A percentile compares a stretch with the other conserved stretches of the same genome.
Evolutionary conservation across 2,113 vertebrate genomes (phyloP).

Genomic region (Lanius collurio): DNA sequence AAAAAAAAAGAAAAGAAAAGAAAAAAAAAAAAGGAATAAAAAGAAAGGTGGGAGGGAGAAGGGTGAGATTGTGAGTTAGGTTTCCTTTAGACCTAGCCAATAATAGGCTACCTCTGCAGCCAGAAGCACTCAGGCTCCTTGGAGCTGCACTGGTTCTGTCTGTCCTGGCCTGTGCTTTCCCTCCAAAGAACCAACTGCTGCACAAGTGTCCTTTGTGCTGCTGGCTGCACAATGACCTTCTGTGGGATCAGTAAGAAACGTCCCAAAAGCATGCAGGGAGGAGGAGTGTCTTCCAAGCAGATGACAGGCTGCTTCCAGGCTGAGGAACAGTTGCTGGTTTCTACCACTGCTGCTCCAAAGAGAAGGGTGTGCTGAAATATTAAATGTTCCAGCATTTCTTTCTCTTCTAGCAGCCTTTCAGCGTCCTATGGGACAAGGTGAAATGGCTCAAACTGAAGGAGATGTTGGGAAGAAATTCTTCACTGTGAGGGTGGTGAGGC

Average conservation of each 20-base stretch:
- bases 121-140: not conserved
- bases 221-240: not conserved
- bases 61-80: not conserved
- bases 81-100: not conserved
- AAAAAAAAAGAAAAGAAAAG: not conserved
- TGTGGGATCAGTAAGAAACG: not conserved
- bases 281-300: not conserved
- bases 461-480: not conserved
- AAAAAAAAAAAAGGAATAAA: not conserved
- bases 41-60: not conserved
- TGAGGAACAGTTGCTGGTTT: not conserved
- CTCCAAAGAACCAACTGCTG: not conserved
- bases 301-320: not conserved
- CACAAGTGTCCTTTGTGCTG: not conserved
- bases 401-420: not conserved
- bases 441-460: no score
- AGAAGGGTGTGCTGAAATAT: not conserved
- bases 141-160: not conserved
- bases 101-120: not conserved
- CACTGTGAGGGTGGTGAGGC: not conserved
- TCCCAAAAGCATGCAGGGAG: not conserved
- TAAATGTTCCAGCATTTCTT: not conserved
- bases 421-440: no score
- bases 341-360: not conserved
- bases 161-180: not conserved